Evolutionary conservation across 2,113 vertebrate genomes (phyloP).

Genomic region (Eptatretus burgeri): DNA sequence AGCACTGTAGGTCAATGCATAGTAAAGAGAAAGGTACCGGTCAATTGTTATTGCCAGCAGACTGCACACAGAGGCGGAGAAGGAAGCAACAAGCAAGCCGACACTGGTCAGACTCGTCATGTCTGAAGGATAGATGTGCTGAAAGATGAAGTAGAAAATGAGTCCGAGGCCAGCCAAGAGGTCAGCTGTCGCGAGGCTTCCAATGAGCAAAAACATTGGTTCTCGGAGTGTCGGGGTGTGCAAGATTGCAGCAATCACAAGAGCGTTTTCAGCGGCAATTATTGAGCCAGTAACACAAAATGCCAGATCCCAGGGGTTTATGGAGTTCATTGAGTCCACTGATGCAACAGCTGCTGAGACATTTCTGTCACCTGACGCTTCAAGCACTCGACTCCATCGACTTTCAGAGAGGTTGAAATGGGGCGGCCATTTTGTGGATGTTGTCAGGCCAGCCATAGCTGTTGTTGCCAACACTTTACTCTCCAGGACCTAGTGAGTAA

Average conservation of each 20-base stretch:
- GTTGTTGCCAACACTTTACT: too few species aligned
- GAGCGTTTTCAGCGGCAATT: constrained; percentile 49
- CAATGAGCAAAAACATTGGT: constrained; percentile 54
- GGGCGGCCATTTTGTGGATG: too few species aligned
- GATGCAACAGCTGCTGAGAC: too few species aligned
- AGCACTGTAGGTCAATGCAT: constrained; percentile 59
- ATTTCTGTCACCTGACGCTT: too few species aligned
- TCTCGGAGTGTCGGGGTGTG: constrained; percentile 37
- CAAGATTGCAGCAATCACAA: constrained; percentile 49
- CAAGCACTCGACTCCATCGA: too few species aligned
- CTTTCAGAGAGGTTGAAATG: too few species aligned
- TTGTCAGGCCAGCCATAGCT: too few species aligned
- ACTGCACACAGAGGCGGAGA: constrained; percentile 53
- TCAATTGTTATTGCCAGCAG: constrained; percentile 60
- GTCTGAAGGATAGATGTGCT: constrained; percentile 27
- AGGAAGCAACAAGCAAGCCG: constrained; percentile 43
- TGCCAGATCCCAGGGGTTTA: constrained; percentile 61
- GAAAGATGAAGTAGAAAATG: constrained; percentile 45
- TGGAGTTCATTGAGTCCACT: constrained; percentile 10
- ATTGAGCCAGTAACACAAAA: constrained; percentile 55
- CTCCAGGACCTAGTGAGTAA: too few species aligned
- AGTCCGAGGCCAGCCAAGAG: constrained; percentile 50
- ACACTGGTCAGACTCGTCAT: constrained; percentile 34
- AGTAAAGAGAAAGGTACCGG: constrained; percentile 59
- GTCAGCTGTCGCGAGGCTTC: constrained; percentile 49